Conservation (phyloP, 2,888 invertebrate species). For the Pomacea canaliculata region DNA sequence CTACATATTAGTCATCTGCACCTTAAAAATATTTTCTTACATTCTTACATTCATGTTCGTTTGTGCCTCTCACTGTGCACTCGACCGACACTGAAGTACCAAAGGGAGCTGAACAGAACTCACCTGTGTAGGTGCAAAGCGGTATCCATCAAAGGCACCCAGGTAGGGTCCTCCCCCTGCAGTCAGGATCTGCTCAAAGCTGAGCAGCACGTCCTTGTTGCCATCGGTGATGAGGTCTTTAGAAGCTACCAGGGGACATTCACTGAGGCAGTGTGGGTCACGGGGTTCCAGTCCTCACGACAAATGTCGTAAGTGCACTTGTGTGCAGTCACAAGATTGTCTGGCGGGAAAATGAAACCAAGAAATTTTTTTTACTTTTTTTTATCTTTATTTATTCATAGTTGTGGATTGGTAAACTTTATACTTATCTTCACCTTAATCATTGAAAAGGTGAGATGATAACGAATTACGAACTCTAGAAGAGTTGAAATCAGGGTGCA, state of each 20-base stretch:
- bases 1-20: neutral
- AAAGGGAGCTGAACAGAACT: neutral
- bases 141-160: neutral
- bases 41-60: too few relatives aligned
- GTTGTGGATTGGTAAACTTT: too few relatives aligned
- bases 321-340: slow-evolving; percentile 3
- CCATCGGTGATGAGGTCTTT: slow-evolving; percentile 21
- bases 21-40: too few relatives aligned
- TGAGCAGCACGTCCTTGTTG: slow-evolving; percentile 22
- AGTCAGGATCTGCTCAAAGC: slow-evolving; percentile 17
- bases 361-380: neutral
- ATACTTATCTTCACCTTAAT: too few relatives aligned
- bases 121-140: slow-evolving; percentile 9
- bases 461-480: too few relatives aligned
- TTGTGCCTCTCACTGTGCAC: too few relatives aligned
- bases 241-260: slow-evolving; percentile 15
- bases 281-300: slow-evolving; percentile 20
- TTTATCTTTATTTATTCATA: neutral
- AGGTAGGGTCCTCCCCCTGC: slow-evolving; percentile 9
- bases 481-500: too few relatives aligned
- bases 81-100: too few relatives aligned
- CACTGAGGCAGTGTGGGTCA: neutral
- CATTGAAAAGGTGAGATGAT: too few relatives aligned
- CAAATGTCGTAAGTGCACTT: slow-evolving; percentile 23
- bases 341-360: neutral